Evolutionary conservation across 2,888 invertebrate genomes (phyloP).

Genomic region (Amphipoea lucens): DNA sequence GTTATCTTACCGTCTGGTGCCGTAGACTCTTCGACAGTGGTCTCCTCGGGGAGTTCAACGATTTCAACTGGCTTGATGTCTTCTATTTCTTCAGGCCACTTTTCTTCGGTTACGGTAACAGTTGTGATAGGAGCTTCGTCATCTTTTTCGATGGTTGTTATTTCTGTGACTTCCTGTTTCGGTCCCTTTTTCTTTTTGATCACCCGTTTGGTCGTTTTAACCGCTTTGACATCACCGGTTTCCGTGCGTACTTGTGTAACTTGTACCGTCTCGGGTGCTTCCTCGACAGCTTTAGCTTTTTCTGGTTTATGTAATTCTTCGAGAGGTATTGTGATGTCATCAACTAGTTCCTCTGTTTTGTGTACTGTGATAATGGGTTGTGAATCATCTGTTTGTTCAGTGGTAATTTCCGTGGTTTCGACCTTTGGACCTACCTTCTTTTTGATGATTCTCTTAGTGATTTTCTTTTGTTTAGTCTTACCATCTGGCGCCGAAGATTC

Average conservation of each 20-base stretch:
- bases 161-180: not conserved
- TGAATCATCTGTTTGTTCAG: too few relatives aligned
- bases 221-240: rapidly evolving
- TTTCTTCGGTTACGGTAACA: not conserved
- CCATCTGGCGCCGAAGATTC: too few relatives aligned
- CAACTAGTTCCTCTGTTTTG: not conserved
- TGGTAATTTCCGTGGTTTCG: too few relatives aligned
- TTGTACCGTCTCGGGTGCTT: not conserved
- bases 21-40: not conserved
- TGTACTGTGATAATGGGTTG: not conserved
- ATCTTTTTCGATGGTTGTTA: not conserved
- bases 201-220: not conserved
- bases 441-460: too few relatives aligned
- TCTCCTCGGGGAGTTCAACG: not conserved
- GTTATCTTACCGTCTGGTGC: not conserved
- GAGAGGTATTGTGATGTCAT: not conserved
- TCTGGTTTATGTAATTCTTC: not conserved
- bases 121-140: not conserved
- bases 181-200: not conserved
- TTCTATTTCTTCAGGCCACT: not conserved
- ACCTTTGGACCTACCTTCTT: too few relatives aligned
- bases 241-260: not conserved
- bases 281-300: not conserved
- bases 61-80: not conserved
- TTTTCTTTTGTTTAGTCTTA: too few relatives aligned